Percentiles rank a stretch among this genome's conserved stretches.
Conservation (phyloP, 1,140 invertebrate species). For the Araneus ventricosus region DNA sequence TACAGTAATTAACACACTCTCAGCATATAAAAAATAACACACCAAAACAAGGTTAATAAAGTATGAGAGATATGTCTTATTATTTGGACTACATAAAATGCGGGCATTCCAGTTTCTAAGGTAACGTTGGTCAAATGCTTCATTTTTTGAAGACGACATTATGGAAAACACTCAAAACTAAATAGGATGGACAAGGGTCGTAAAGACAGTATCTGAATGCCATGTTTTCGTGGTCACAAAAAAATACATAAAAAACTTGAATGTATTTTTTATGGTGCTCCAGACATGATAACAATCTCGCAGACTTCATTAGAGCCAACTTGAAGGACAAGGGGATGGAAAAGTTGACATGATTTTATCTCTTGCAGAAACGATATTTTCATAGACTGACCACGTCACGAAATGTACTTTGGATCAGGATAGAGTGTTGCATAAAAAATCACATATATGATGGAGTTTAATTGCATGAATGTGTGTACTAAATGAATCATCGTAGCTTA, state of each 20-base stretch:
- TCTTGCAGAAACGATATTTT: background rate
- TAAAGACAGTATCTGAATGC: background rate
- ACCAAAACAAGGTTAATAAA: too few relatives aligned
- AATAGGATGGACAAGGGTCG: background rate
- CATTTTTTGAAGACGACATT: background rate
- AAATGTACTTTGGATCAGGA: background rate
- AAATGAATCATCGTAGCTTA: too few relatives aligned
- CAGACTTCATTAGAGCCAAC: background rate
- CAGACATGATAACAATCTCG: background rate
- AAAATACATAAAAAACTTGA: background rate
- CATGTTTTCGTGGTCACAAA: background rate
- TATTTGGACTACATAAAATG: background rate
- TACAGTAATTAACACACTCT: too few relatives aligned
- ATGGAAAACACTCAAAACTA: background rate
- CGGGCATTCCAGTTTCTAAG: background rate
- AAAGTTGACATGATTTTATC: background rate
- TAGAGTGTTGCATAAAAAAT: too few relatives aligned
- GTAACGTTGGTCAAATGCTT: background rate
- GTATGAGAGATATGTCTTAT: too few relatives aligned
- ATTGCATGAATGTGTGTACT: too few relatives aligned
- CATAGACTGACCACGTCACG: background rate
- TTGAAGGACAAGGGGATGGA: background rate
- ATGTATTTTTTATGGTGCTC: background rate
- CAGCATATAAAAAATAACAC: too few relatives aligned
- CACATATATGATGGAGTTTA: too few relatives aligned